These are phyloP conservation scores for Perccottus glenii DNA, from an alignment of 2,113 vertebrate genomes.

Conservation along the genomic window DNA sequence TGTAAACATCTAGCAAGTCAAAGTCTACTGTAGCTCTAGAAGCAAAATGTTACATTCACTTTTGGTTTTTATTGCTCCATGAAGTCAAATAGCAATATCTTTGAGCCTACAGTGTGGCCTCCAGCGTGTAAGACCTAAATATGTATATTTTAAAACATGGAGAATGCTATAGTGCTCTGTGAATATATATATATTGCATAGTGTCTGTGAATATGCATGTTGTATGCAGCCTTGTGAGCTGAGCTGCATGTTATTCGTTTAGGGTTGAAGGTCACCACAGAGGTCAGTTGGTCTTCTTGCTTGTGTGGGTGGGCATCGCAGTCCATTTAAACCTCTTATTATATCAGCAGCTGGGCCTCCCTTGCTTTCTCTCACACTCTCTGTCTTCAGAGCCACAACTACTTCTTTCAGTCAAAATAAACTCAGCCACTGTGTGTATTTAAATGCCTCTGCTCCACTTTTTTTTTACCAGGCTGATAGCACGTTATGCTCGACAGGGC, in stretches of 20 bases:
- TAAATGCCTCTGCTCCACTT: constrained; percentile 40
- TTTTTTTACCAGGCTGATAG: constrained; percentile 61
- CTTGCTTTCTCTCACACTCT: neutral
- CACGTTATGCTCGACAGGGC: constrained; percentile 45
- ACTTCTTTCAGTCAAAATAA: constrained; percentile 55
- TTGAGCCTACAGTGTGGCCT: neutral
- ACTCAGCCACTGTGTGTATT: constrained; percentile 23
- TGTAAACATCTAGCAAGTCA: too few relatives aligned
- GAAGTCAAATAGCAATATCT: neutral
- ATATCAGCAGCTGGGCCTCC: constrained; percentile 37
- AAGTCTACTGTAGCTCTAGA: too few relatives aligned
- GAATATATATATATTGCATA: neutral
- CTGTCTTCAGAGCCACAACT: constrained; percentile 43
- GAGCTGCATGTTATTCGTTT: neutral
- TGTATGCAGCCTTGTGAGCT: neutral
- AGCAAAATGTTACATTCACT: too few relatives aligned
- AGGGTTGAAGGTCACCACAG: constrained; percentile 23
- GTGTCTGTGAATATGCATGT: constrained; percentile 1
- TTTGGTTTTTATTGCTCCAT: too few relatives aligned
- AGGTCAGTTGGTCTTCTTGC: constrained; percentile 34
- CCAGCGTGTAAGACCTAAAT: neutral
- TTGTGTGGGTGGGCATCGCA: constrained; percentile 37
- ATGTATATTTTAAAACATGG: neutral
- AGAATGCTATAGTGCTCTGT: neutral
- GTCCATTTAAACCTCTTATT: constrained; percentile 48